Percentiles rank a stretch among this genome's conserved stretches.
phyloP scores from a whole-genome alignment of 2,888 invertebrate genomes.

The Chaetogeoica ovagalla region DNA sequence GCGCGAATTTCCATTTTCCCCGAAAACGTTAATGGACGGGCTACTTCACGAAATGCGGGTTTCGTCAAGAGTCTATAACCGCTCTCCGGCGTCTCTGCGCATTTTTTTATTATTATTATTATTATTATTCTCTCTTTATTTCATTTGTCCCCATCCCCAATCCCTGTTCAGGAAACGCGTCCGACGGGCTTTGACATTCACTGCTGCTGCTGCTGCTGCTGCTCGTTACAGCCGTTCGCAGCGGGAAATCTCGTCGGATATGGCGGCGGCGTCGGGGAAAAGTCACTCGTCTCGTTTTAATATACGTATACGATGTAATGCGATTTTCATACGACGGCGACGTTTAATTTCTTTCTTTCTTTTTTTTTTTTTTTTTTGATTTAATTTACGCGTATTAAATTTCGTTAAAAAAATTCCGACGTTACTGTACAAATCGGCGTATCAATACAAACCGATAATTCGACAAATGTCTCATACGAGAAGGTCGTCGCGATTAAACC shows the following conservation, averaged over 20 bases:
- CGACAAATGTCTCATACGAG: no score
- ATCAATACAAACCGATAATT: no score
- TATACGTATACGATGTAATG: no score
- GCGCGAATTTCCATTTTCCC: slow-evolving; percentile 50
- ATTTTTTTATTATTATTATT: no score
- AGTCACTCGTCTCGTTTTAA: slow-evolving; percentile 1
- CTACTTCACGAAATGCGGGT: slow-evolving; percentile 43
- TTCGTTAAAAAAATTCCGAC: no score
- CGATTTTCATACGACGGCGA: no score
- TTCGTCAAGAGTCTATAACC: slow-evolving; percentile 25
- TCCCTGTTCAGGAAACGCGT: slow-evolving; percentile 29
- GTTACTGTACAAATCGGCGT: no score
- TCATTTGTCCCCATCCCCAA: background rate
- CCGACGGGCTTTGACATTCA: slow-evolving; percentile 3
- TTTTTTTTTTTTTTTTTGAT: no score
- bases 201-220: background rate
- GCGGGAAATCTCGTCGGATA: slow-evolving; percentile 9
- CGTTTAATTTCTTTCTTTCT: no score
- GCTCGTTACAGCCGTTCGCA: background rate
- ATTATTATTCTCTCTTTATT: background rate
- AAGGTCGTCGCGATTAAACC: no score
- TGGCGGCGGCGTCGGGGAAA: background rate
- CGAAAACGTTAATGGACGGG: slow-evolving; percentile 39
- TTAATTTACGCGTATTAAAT: no score
- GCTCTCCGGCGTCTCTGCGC: background rate